Percentiles rank a stretch among this genome's conserved stretches.
Conservation (phyloP, 35 echinoderm and acorn worm species). For the Nesometra sesokonis region DNA sequence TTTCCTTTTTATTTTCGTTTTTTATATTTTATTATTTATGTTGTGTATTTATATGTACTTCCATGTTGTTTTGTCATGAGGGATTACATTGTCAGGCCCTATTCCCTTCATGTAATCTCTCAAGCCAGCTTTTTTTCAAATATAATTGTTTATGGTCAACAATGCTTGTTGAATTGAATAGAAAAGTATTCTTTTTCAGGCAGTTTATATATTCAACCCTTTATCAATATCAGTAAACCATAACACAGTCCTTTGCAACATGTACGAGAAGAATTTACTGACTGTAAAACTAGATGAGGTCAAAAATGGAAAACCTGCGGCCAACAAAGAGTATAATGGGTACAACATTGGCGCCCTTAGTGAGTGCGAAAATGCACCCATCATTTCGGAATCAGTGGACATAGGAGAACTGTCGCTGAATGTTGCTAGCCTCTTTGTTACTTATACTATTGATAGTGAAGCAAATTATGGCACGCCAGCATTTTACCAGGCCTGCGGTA, state of each 20-base stretch:
- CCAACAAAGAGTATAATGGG: not conserved
- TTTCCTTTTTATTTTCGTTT: no score
- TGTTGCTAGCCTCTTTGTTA: not conserved
- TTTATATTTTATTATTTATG: no score
- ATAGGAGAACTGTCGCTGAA: not conserved
- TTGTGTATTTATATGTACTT: no score
- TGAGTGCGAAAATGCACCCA: not conserved
- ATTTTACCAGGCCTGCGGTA: not conserved
- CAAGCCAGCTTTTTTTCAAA: no score
- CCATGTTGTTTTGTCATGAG: no score
- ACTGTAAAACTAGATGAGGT: not conserved
- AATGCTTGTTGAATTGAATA: no score
- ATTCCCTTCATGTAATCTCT: no score
- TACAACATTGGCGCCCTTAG: not conserved
- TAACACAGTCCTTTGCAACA: not conserved
- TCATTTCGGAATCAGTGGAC: not conserved
- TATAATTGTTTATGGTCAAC: no score
- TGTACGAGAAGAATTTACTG: not conserved
- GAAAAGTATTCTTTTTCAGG: not conserved
- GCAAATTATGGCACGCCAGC: not conserved
- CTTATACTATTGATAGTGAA: not conserved
- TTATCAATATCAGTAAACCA: not conserved
- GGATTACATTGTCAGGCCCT: no score
- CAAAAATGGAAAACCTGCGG: not conserved
- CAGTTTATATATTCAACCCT: not conserved